These are phyloP conservation scores for Kuschelorhynchus macadamiae DNA, from an alignment of 2,888 invertebrate genomes.

Conservation along the genomic window DNA sequence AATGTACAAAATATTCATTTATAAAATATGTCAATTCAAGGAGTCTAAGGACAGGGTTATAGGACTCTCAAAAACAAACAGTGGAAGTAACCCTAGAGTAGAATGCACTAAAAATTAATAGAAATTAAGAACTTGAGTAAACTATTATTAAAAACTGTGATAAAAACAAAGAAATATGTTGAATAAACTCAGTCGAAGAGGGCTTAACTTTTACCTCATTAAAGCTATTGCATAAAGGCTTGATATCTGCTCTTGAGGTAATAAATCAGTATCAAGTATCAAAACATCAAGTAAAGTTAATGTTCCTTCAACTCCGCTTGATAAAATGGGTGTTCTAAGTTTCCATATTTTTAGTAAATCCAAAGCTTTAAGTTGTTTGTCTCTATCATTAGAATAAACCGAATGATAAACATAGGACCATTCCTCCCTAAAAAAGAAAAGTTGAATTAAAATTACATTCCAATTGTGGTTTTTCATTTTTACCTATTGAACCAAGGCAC, in stretches of 20 bases:
- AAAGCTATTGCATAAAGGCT: constrained; percentile 76
- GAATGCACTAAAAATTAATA: no score
- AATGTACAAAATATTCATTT: no score
- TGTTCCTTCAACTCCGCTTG: constrained; percentile 76
- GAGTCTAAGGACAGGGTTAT: no score
- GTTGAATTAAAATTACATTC: neutral
- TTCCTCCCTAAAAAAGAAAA: constrained; percentile 66
- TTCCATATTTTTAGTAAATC: constrained; percentile 73
- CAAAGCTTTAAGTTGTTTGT: constrained; percentile 68
- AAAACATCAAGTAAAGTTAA: constrained; percentile 72
- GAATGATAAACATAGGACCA: constrained; percentile 71
- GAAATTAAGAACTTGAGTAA: no score
- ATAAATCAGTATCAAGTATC: constrained; percentile 62
- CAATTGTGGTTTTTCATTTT: constrained; percentile 26
- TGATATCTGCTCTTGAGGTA: constrained; percentile 70
- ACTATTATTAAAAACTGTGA: no score
- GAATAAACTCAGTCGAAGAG: no score
- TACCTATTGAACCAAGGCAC: constrained; percentile 68
- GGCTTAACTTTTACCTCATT: constrained; percentile 74
- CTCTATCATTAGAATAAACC: constrained; percentile 66
- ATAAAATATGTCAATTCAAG: no score
- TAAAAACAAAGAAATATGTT: no score
- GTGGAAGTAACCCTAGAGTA: no score
- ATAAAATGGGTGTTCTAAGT: constrained; percentile 71
- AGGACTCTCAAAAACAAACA: no score